Conservation (phyloP, 2,797 vertebrate genomes). For the Enteromius mattozi region DNA sequence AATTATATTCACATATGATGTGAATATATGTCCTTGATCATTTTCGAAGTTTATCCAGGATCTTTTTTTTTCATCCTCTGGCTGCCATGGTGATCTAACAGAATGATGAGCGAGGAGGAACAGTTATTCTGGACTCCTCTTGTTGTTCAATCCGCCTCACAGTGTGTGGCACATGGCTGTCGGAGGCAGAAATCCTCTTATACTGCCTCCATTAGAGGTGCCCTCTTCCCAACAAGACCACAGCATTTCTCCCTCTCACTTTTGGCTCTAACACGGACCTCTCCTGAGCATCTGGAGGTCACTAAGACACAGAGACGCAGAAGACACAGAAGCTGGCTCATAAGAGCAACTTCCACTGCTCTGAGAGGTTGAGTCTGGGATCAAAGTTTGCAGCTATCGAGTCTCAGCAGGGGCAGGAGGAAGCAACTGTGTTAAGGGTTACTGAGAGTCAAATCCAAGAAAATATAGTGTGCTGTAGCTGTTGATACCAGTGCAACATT, state of each 20-base stretch:
- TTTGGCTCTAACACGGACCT: slow-evolving; percentile 13
- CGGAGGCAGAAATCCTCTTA: slow-evolving; percentile 43
- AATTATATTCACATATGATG: slow-evolving; percentile 31
- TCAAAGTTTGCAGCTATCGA: neutral
- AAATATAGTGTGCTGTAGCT: neutral
- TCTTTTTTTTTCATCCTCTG: slow-evolving; percentile 11
- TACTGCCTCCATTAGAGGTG: slow-evolving; percentile 30
- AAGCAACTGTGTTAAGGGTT: neutral
- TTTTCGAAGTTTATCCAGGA: slow-evolving; percentile 17
- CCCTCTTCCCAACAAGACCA: slow-evolving; percentile 23
- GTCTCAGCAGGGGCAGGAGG: neutral
- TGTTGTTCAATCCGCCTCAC: slow-evolving; percentile 24
- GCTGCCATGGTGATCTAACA: slow-evolving; percentile 22
- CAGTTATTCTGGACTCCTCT: slow-evolving; percentile 12
- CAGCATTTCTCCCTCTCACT: slow-evolving; percentile 4
- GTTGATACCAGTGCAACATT: neutral
- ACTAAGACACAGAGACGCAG: slow-evolving; percentile 58
- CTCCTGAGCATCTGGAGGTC: slow-evolving; percentile 61
- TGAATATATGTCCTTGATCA: slow-evolving; percentile 21
- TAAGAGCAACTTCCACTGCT: slow-evolving; percentile 5
- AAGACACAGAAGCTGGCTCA: slow-evolving; percentile 53
- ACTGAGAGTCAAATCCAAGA: neutral
- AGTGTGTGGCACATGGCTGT: slow-evolving; percentile 14
- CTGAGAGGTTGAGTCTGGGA: slow-evolving; percentile 2
- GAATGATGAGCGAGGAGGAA: slow-evolving; percentile 24